Evolutionary conservation across 2,797 vertebrate species (phyloP), one percentile per base, ranked within the genome.

Genomic region (Eutrigla gurnardus): DNA sequence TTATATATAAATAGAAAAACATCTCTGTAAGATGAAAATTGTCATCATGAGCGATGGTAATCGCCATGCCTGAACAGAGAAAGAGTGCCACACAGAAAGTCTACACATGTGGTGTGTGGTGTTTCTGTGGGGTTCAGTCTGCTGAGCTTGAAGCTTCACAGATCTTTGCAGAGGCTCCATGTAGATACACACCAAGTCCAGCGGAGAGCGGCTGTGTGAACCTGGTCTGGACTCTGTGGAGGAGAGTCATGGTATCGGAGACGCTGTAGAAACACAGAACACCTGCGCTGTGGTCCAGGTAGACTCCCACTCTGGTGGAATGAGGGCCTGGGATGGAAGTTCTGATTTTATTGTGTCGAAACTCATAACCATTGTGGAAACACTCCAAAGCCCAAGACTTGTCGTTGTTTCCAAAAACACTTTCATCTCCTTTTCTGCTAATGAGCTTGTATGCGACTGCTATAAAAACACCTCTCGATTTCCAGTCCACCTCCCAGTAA

Each of bases 401-500:
- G 18, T 18, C 25, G 33, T 47, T 46, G 54, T 46, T 3, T 47
- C 75, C 75, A 65, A 77, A 65, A 6, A 0, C 7, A 39, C 54
- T 46, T 9, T 54, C 39, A 4, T 0, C 0, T 18, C 61, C 61
- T 60, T 2, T 3, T 52, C 61, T 75, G 50, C 18, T 71, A 0
- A 63, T 67, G 0, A 0, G 10, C 47, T 80, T 67, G 32, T 0
- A 74, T 33, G 77, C 55, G 0, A 65, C 60, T n/a, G 63, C 78
- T 3, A 80, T 5, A 3, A 50, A 70, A 7, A 1, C 0, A 0
- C 5, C 8, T 0, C 0, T 0, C 4, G 10, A 17, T 0, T 0
- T 0, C 3, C 6, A 42, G 12, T 65, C 1, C n/a, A 65, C 49
- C 70, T 77, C 61, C 75, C 67, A 77, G 54, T 77, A 70, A 46